Evolutionary conservation across 2,888 invertebrate species (phyloP), one percentile per base, ranked within the genome.

Genomic region (Papilio protenor): DNA sequence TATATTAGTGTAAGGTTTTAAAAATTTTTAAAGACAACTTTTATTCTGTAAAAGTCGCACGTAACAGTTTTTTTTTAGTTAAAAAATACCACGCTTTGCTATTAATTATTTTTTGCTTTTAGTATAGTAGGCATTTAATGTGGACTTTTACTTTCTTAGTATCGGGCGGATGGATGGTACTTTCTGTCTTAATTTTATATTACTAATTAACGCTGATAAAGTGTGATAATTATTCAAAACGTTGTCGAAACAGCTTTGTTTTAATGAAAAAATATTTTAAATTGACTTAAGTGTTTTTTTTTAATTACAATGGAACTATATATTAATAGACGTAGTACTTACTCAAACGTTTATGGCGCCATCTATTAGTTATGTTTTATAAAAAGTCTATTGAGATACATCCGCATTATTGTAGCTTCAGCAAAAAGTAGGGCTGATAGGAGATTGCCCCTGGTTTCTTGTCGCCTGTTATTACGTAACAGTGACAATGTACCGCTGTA

Each of bases 301-400:
- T n/a, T 1, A 10, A 55, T 55, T 16, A 55, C 6, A 55, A 10
- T n/a, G 55, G 21, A 55, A n/a, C n/a, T 18, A n/a, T n/a, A 27
- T 27, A n/a, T n/a, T n/a, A 6, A 55, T 55, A n/a, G 49, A 49
- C 16, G 16, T 49, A 57, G 57, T 59, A 23, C 11, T 12, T 4
- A 59, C 6, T 21, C 18, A 45, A 6, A 11, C 21, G 47, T 70
- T 70, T 45, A 55, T 59, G 74, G 79, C 79, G 77, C 73, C 66
- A 75, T 72, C 66, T 70, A 72, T 40, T 40, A 8, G 5, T 64
- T 59, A 27, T 70, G 66, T 61, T 77, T 52, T 27, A 77, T 74
- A 82, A 81, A 81, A 80, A 76, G 75, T 80, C 23, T 78, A 79
- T 79, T 78, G 78, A 77, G 79, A 72, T 78, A 72, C 76, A 70